Evolutionary conservation across 2,113 vertebrate genomes (phyloP).

Genomic region (Dendrocopos noguchii): DNA sequence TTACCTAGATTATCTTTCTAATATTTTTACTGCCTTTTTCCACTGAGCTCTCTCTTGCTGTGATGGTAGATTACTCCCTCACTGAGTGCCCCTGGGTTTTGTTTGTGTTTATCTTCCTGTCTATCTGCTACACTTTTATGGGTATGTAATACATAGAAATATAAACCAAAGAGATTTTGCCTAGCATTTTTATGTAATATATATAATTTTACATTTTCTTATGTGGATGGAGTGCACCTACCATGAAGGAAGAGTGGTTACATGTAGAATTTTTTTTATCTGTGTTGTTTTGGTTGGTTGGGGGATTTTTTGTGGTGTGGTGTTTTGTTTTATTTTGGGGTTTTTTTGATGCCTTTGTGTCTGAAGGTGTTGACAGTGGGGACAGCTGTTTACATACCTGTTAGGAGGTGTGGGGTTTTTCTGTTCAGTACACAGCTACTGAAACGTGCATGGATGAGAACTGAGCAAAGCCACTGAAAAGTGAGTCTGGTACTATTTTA

Average conservation of each 20-base stretch:
- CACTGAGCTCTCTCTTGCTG: not conserved
- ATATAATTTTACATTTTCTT: not conserved
- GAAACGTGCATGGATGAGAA: not conserved
- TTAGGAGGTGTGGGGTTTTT: not conserved
- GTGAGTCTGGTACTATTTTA: not conserved
- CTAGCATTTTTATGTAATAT: not conserved
- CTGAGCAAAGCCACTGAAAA: not conserved
- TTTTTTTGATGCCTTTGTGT: not conserved
- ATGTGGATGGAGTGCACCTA: not conserved
- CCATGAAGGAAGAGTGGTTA: not conserved
- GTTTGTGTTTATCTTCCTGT: not conserved
- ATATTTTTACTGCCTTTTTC: conserved; percentile 4
- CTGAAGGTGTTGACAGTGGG: not conserved
- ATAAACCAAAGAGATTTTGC: not conserved
- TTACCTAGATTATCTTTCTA: not conserved
- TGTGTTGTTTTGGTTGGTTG: not conserved
- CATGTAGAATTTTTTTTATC: not conserved
- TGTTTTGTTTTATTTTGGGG: not conserved
- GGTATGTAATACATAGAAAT: not conserved
- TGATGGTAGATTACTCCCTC: not conserved
- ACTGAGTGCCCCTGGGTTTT: not conserved
- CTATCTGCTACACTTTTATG: not conserved
- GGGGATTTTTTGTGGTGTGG: not conserved
- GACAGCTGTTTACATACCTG: not conserved
- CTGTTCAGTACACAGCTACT: not conserved